Evolutionary conservation across 2,888 invertebrate genomes (phyloP).

Genomic region (Apotomis betuletana): DNA sequence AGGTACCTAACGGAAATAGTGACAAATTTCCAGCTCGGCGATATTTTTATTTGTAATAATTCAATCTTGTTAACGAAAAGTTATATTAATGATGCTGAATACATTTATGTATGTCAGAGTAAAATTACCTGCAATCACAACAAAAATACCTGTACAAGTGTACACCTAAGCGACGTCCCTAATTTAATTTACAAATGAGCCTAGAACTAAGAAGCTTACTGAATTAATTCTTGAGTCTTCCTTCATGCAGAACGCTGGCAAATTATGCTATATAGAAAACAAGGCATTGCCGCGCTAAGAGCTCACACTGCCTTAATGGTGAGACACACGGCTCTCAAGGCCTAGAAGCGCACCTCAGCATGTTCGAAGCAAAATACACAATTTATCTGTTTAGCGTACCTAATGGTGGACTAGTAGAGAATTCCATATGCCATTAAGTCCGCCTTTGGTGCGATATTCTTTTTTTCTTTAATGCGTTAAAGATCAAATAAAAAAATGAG

Average conservation of each 20-base stretch:
- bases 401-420: too few species aligned
- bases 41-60: too few species aligned
- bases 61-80: too few species aligned
- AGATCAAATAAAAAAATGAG: too few species aligned
- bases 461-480: too few species aligned
- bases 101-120: too few species aligned
- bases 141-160: not conserved
- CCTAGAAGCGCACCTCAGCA: conserved; percentile 32
- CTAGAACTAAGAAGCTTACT: conserved; percentile 42
- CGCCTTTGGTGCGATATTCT: too few species aligned
- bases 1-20: too few species aligned
- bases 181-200: conserved; percentile 40
- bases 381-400: not conserved
- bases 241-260: conserved; percentile 47
- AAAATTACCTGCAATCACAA: too few species aligned
- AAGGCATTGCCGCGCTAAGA: conserved; percentile 52
- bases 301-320: conserved; percentile 29
- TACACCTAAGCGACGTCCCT: not conserved
- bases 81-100: too few species aligned
- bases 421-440: too few species aligned
- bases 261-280: conserved; percentile 57
- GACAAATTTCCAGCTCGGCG: too few species aligned
- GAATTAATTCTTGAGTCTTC: conserved; percentile 41
- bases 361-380: not conserved
- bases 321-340: conserved; percentile 44